Evolutionary conservation across 2,888 invertebrate genomes (phyloP), one percentile per base, ranked within the genome.

Genomic region (Hanleya hanleyi): DNA sequence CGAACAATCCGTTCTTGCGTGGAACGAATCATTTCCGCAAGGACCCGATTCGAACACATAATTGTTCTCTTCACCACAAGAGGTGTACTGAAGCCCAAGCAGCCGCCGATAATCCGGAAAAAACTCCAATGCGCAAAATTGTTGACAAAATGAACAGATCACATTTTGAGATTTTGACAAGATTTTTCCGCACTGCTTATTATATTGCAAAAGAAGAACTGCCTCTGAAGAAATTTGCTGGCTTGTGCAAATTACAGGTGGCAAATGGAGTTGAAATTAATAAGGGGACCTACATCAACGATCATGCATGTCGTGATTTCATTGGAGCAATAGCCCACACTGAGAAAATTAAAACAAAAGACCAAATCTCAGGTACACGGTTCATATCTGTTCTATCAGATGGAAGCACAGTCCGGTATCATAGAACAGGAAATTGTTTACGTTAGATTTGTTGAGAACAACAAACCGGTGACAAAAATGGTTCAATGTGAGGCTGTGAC

Each of bases 171-270:
- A n/a, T 9, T 18, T 26, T 57, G 22, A 18, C n/a, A 15, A 57
- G 22, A 29, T 29, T 57, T 15, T 57, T 57, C 57, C 12, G 57
- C 12, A 57, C 57, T 57, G 57, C 57, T 15, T 57, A 57, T 57
- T 57, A 57, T 22, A 57, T 57, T 22, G 57, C 57, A 9, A 57
- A 22, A 57, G 57, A 57, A 57, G 57, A 57, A 29, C 26, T 57
- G 29, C 26, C n/a, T 22, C n/a, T 57, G 12, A 22, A 15, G 9
- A 57, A 57, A 57, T 57, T 57, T 57, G 57, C 57, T 26, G 29
- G 57, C 29, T 29, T 57, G 12, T 57, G 57, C 57, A 57, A 57
- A 57, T 26, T 57, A 22, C 57, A 57, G 22, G 9, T 57, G 9
- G 29, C 57, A 18, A 57, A 57, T 22, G 57, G 57, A 9, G 26